Evolutionary conservation across 2,888 invertebrate species (phyloP).

Genomic region (Eurytoma adleriae): DNA sequence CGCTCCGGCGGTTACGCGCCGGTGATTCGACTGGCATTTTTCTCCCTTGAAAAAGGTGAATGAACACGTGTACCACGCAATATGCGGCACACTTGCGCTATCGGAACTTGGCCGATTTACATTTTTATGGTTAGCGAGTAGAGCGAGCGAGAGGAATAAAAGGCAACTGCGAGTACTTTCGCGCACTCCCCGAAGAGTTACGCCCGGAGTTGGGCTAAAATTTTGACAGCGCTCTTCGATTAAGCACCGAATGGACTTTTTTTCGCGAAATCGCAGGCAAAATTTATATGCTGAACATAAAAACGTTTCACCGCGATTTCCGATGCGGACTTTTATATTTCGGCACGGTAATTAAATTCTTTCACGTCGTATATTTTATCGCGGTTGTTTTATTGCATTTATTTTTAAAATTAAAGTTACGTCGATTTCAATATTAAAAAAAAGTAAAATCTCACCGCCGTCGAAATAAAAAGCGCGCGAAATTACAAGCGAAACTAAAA

Average conservation of each 20-base stretch:
- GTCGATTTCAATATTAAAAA: too few species aligned
- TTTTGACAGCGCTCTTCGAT: conserved; percentile 23
- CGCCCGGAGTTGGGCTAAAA: neutral
- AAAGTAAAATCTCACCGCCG: too few species aligned
- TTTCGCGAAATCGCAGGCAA: neutral
- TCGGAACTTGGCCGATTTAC: conserved; percentile 18
- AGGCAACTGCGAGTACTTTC: conserved; percentile 18
- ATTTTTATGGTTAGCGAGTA: conserved; percentile 30
- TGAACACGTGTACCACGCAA: neutral
- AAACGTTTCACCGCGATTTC: conserved; percentile 6
- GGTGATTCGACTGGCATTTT: neutral
- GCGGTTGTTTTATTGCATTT: neutral
- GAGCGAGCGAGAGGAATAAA: conserved; percentile 1
- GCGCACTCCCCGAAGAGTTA: conserved; percentile 6
- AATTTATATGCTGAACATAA: neutral
- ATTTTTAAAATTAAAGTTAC: too few species aligned
- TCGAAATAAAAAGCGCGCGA: too few species aligned
- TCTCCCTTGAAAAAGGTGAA: neutral
- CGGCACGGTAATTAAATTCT: too few species aligned
- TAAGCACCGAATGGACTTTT: conserved; percentile 1
- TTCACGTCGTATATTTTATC: neutral
- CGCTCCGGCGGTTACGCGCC: too few species aligned
- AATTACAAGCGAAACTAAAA: too few species aligned
- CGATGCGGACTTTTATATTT: neutral
- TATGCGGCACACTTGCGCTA: neutral